Evolutionary conservation across 2,888 invertebrate genomes (phyloP).

Genomic region (Apoderus coryli): DNA sequence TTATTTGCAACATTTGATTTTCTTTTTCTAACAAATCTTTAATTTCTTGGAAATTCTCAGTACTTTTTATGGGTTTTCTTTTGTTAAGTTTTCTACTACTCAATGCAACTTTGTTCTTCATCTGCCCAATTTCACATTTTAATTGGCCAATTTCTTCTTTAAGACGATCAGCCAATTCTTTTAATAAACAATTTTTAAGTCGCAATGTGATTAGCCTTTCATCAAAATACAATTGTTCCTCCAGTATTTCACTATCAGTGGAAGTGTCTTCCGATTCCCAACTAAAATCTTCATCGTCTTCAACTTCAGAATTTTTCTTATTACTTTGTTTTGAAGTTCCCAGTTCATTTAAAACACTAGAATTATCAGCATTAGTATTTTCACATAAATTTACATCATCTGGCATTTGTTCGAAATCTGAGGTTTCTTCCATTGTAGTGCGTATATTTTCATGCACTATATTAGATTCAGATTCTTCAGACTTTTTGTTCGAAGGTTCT

Average conservation of each 20-base stretch:
- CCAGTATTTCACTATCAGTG: conserved; percentile 11
- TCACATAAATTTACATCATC: too few species aligned
- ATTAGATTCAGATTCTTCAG: too few species aligned
- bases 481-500: too few species aligned
- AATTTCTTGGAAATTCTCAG: conserved; percentile 25
- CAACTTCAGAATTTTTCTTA: conserved; percentile 10
- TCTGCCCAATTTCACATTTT: conserved; percentile 12
- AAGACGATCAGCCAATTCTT: conserved; percentile 9
- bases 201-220: conserved; percentile 10
- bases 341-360: conserved; percentile 3
- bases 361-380: conserved; percentile 4
- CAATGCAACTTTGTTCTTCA: conserved; percentile 8
- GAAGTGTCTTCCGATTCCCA: conserved; percentile 7
- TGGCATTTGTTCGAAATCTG: too few species aligned
- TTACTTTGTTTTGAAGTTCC: too few species aligned
- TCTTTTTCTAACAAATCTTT: conserved; percentile 30
- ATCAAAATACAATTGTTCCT: conserved; percentile 10
- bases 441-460: too few species aligned
- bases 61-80: conserved; percentile 7
- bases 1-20: conserved; percentile 33
- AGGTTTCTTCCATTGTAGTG: too few species aligned
- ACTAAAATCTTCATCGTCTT: conserved; percentile 8
- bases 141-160: conserved; percentile 9
- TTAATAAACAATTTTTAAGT: conserved; percentile 12
- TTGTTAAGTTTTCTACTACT: neutral